Evolutionary conservation across 2,113 vertebrate genomes (phyloP).

Genomic region (Pterocles gutturalis): DNA sequence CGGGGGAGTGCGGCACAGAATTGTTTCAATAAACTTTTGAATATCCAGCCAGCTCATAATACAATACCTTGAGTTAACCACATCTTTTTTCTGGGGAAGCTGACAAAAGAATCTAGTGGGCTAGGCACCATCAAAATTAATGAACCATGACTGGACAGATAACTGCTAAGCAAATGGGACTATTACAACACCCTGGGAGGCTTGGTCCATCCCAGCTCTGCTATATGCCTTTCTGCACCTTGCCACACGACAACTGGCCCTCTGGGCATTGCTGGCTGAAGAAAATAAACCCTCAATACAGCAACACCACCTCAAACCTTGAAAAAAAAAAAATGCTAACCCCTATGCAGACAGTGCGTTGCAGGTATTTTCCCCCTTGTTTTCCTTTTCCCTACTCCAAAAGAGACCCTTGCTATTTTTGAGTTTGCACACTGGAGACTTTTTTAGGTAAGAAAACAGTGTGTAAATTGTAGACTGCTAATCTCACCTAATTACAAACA

Average conservation of each 20-base stretch:
- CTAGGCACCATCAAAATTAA: constrained; percentile 26
- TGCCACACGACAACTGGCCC: background rate
- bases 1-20: background rate
- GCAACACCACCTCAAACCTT: background rate
- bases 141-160: background rate
- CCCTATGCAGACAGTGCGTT: background rate
- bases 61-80: background rate
- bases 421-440: background rate
- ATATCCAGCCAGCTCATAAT: background rate
- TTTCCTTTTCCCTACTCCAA: background rate
- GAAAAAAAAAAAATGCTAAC: background rate
- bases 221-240: background rate
- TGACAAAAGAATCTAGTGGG: background rate
- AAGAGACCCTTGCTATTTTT: background rate
- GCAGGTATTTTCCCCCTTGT: background rate
- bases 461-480: background rate
- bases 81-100: background rate
- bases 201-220: background rate
- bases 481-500: background rate
- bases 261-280: constrained; percentile 10
- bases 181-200: background rate
- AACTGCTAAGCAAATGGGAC: constrained; percentile 18
- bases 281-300: constrained; percentile 15
- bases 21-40: background rate
- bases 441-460: background rate